These are phyloP conservation scores for Anodontia alba DNA, from an alignment of 2,888 invertebrate genomes.

Conservation along the genomic window DNA sequence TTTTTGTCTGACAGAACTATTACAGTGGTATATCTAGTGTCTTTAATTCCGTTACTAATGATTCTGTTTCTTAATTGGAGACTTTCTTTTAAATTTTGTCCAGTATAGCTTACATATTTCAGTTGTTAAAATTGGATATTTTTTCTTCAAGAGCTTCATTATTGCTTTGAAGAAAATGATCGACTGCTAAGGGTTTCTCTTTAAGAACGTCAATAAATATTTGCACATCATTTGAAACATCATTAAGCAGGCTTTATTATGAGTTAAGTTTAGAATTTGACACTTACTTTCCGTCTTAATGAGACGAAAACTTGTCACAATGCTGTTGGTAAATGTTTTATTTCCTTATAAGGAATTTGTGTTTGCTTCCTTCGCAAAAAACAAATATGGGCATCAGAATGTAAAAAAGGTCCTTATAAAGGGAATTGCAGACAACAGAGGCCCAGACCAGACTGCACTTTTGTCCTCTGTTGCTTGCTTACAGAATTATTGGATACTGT, in stretches of 20 bases:
- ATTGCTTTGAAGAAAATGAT: background rate
- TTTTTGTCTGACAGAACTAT: too few species aligned
- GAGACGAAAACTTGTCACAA: conserved; percentile 7
- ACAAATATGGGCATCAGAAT: too few species aligned
- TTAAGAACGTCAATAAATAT: conserved; percentile 7
- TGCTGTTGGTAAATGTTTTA: background rate
- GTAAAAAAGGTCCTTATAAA: too few species aligned
- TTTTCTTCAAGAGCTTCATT: conserved; percentile 4
- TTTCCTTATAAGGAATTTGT: background rate
- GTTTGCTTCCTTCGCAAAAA: background rate
- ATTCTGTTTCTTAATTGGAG: background rate
- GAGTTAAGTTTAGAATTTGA: background rate
- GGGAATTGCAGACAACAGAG: too few species aligned
- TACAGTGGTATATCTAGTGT: background rate
- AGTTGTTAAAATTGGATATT: background rate
- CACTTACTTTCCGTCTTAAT: conserved; percentile 6
- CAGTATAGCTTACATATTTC: background rate
- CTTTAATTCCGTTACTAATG: background rate
- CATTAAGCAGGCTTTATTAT: conserved; percentile 7
- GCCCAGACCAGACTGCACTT: too few species aligned
- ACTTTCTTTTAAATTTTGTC: background rate
- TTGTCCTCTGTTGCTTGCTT: too few species aligned
- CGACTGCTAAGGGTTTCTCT: background rate
- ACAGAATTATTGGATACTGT: too few species aligned
- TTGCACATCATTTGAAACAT: conserved; percentile 5